Base-by-base conservation (phyloP, 2,888 invertebrate species). In the Sinohyriopsis cumingii region DNA sequence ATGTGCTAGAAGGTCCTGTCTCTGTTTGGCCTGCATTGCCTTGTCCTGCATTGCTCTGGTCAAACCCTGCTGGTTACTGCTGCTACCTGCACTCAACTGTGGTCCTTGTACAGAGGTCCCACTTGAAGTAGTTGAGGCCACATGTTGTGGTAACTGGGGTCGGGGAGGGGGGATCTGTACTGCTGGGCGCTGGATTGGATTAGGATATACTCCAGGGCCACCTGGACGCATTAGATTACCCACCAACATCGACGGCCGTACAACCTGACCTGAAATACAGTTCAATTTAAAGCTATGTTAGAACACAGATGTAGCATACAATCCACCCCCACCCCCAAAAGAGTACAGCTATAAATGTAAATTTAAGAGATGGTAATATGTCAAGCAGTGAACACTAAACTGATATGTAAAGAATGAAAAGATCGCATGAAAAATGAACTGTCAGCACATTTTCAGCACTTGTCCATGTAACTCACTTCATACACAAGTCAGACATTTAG, bases 1-100 rank as follows among this genome's bases (percentile, higher is more conserved):
- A 69, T 87, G 86, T 28, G 84, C 82, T 56, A 89, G 78, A 54
- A 86, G 74, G 33, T 87, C 88, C 69, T 83, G 82, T 28, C 89
- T 79, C 71, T 88, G 86, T 69, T 86, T 81, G 15, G 81, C 83
- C 67, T 78, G 77, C 65, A 81, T 54, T 60, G 71, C 68, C 55
- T 55, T 57, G n/a, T n/a, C 83, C 67, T 78, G 77, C 65, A 81
- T 54, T 60, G 71, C 68, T 53, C 54, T 57, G 5, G 6, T 56
- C 54, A 25, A 20, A 25, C 61, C 63, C 25, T 56, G 67, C 55
- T 59, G 64, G 24, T 28, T 60, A n/a, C 22, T 33, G 19, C 33
- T 24, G 12, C 22, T 24, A n/a, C 55, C 28, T 22, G 56, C 65
- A 45, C 45, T 45, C 45, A 45, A 45, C 45, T 45, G 45, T 45